A percentile compares a stretch with the other conserved stretches of the same genome.
phyloP scores from a whole-genome alignment of 1,140 invertebrate species.

The Drosophila persimilis region DNA sequence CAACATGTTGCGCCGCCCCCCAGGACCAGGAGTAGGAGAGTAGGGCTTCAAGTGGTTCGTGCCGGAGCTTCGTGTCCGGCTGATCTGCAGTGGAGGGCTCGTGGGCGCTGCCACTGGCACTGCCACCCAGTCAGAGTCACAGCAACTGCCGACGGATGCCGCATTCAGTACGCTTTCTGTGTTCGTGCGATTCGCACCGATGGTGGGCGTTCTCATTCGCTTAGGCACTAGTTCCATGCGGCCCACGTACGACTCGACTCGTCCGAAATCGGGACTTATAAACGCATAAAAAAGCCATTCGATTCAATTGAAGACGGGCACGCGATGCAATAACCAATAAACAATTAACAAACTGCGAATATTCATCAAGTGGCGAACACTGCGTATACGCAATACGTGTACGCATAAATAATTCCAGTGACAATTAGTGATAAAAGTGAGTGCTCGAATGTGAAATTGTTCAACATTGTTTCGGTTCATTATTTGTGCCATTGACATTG shows the following conservation, averaged over 20 bases:
- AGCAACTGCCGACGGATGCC: constrained; percentile 9
- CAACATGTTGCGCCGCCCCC: constrained; percentile 31
- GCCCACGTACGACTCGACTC: neutral
- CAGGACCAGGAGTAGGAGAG: constrained; percentile 14
- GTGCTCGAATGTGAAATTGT: constrained; percentile 31
- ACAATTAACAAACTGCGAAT: constrained; percentile 50
- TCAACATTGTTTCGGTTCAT: constrained; percentile 25
- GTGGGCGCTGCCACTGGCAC: constrained; percentile 5
- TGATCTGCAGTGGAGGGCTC: constrained; percentile 60
- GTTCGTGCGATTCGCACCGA: constrained; percentile 57
- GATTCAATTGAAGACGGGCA: constrained; percentile 31
- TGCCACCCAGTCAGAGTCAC: constrained; percentile 36
- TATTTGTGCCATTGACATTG: constrained; percentile 60
- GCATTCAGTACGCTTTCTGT: constrained; percentile 65
- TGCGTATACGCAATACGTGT: constrained; percentile 34
- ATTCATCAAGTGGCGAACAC: constrained; percentile 30
- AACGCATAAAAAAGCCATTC: constrained; percentile 32
- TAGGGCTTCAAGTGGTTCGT: constrained; percentile 35
- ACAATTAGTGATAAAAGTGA: constrained; percentile 12
- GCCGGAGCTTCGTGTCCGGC: constrained; percentile 39
- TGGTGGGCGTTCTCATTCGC: constrained; percentile 32
- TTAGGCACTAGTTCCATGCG: neutral
- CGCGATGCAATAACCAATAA: constrained; percentile 47
- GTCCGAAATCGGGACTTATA: constrained; percentile 6
- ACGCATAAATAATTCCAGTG: constrained; percentile 20